Conservation (phyloP, 2,797 vertebrate species). For the Phoebastria nigripes region DNA sequence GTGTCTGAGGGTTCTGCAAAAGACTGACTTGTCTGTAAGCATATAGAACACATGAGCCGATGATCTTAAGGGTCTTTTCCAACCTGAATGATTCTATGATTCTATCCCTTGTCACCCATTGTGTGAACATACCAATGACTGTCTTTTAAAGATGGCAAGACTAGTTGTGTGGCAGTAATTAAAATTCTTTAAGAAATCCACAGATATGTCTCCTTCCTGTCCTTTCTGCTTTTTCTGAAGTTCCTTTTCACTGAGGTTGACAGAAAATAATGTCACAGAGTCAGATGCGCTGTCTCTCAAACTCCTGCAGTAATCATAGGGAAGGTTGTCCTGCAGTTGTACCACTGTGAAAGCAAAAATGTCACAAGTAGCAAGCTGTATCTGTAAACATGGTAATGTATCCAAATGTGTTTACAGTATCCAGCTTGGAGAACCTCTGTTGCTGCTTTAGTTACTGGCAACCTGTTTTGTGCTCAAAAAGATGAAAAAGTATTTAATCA, state of each 20-base stretch:
- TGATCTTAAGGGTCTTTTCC: neutral
- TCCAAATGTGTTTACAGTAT: fast-evolving
- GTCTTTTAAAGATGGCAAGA: neutral
- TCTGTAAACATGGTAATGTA: neutral
- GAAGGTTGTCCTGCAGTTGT: neutral
- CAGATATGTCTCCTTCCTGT: neutral
- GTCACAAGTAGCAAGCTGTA: neutral
- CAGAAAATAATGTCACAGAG: neutral
- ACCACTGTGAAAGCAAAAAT: neutral
- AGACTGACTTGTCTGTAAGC: neutral
- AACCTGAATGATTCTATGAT: neutral
- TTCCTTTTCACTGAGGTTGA: neutral
- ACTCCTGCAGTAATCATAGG: neutral
- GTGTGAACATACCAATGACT: neutral
- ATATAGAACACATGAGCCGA: fast-evolving
- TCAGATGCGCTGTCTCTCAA: neutral
- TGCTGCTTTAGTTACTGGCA: neutral
- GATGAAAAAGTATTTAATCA: neutral
- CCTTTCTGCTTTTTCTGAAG: neutral
- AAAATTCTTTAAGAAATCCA: neutral
- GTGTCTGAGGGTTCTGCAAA: neutral
- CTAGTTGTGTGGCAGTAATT: neutral
- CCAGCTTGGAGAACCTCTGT: neutral
- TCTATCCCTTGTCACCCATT: neutral
- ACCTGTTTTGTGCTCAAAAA: neutral